Evolutionary conservation across 2,797 vertebrate species (phyloP).

Genomic region (Phaenicophaeus curvirostris): DNA sequence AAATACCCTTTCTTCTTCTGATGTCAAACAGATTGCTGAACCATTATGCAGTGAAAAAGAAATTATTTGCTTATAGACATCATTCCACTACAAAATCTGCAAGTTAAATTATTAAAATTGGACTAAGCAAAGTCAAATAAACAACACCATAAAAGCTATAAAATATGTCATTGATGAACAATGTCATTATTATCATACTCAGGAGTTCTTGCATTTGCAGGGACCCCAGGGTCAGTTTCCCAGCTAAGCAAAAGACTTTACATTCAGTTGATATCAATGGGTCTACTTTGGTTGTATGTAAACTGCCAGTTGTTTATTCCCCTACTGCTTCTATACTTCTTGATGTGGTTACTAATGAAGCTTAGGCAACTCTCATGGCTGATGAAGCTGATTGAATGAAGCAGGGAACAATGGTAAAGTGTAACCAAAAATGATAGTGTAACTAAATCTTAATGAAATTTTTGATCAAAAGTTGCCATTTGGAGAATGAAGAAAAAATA

Average conservation of each 20-base stretch:
- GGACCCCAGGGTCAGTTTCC: background rate
- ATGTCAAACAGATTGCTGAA: background rate
- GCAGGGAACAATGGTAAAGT: background rate
- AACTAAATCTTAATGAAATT: background rate
- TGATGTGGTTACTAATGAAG: background rate
- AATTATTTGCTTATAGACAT: background rate
- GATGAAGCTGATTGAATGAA: background rate
- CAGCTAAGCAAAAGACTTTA: background rate
- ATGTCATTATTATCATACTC: background rate
- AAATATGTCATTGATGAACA: background rate
- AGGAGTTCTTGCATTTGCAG: background rate
- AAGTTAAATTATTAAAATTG: background rate
- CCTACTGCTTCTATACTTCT: background rate
- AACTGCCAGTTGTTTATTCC: background rate
- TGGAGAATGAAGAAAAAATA: background rate
- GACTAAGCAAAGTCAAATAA: background rate
- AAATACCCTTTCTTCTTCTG: background rate
- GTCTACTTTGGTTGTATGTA: background rate
- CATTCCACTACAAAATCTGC: background rate
- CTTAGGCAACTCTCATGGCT: background rate
- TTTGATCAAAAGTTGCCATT: background rate
- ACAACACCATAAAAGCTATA: background rate
- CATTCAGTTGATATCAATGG: background rate
- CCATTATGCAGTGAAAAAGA: background rate
- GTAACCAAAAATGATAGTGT: background rate